Evolutionary conservation across 2,797 vertebrate genomes (phyloP).

Genomic region (Kryptolebias ocellatus): DNA sequence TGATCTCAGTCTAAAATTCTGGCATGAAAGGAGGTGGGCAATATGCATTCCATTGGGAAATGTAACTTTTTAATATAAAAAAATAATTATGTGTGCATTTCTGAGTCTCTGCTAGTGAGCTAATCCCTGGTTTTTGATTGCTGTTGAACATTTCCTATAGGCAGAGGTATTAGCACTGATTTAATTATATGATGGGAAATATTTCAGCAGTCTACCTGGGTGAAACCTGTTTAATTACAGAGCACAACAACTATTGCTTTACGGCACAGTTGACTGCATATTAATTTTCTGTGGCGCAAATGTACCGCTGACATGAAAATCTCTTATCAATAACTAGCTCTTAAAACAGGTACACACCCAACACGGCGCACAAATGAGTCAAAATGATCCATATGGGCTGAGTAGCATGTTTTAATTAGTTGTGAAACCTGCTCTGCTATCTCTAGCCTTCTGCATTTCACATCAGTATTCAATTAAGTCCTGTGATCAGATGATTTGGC

Average conservation of each 20-base stretch:
- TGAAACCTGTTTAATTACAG: constrained; percentile 32
- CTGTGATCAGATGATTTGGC: constrained; percentile 69
- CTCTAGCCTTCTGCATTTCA: constrained; percentile 57
- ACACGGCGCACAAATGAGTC: constrained; percentile 47
- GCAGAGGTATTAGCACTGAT: constrained; percentile 12
- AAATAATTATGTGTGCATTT: not conserved
- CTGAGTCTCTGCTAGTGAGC: not conserved
- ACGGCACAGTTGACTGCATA: constrained; percentile 9
- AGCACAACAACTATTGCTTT: constrained; percentile 22
- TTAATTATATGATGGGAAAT: constrained; percentile 27
- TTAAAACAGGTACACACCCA: constrained; percentile 49
- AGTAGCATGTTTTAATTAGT: constrained; percentile 69
- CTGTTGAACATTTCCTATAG: constrained; percentile 9
- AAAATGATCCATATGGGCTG: constrained; percentile 65
- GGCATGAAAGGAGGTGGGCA: too few species aligned
- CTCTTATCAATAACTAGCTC: constrained; percentile 50
- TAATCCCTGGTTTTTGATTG: not conserved
- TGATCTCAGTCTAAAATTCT: too few species aligned
- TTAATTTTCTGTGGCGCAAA: constrained; percentile 37
- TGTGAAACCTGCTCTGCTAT: constrained; percentile 56
- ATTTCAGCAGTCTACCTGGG: constrained; percentile 20
- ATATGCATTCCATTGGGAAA: too few species aligned
- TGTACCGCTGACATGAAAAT: constrained; percentile 47
- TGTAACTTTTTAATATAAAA: too few species aligned
- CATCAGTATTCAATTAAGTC: constrained; percentile 72